Evolutionary conservation across 2,113 vertebrate species (phyloP).

Genomic region (Arvicanthis niloticus): DNA sequence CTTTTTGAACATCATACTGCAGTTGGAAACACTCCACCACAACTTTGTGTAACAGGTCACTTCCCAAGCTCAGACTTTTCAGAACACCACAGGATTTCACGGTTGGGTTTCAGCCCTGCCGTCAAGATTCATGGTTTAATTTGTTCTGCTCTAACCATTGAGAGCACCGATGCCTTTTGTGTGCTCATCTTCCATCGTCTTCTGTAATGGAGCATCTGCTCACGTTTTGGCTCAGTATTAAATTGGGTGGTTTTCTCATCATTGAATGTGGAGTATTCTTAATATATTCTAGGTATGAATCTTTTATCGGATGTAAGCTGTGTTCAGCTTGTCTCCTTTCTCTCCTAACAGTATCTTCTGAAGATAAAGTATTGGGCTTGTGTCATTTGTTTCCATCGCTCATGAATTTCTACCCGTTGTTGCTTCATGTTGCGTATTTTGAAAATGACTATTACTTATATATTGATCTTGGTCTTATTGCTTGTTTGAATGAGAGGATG

Average conservation of each 20-base stretch:
- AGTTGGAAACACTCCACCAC: not conserved
- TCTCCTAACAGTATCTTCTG: not conserved
- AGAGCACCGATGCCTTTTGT: fast-evolving
- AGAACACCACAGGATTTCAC: not conserved
- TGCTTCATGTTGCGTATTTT: not conserved
- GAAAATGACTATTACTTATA: not conserved
- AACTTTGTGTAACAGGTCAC: not conserved
- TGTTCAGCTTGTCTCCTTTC: not conserved
- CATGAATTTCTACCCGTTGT: fast-evolving
- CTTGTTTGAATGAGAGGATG: not conserved
- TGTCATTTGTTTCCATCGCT: not conserved
- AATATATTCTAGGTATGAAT: not conserved
- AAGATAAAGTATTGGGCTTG: not conserved
- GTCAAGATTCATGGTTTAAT: not conserved
- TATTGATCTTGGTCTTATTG: not conserved
- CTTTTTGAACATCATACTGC: not conserved
- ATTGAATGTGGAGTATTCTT: not conserved
- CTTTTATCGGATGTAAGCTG: not conserved
- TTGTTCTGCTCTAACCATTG: not conserved
- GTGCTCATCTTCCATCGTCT: not conserved
- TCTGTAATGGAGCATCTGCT: not conserved
- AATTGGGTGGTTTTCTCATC: not conserved
- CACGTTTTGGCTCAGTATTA: not conserved
- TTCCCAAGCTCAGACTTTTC: not conserved
- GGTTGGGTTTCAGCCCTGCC: not conserved